Evolutionary conservation across 2,797 vertebrate species (phyloP).

Genomic region (Macrochelys suwanniensis): DNA sequence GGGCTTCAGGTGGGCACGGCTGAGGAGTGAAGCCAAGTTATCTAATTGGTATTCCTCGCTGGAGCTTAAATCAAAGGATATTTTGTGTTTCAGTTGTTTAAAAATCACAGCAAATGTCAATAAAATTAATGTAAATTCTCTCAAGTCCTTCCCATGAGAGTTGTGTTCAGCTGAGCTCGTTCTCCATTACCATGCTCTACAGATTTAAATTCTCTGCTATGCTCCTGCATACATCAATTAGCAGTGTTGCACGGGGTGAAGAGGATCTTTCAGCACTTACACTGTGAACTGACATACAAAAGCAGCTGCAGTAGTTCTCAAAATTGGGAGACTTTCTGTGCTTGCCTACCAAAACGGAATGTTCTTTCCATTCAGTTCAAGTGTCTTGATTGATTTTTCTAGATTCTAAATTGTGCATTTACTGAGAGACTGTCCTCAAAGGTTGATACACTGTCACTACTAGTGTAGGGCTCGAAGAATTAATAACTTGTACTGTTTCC

Average conservation of each 20-base stretch:
- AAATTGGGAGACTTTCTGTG: neutral
- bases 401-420: neutral
- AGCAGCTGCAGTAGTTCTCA: neutral
- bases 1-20: no score
- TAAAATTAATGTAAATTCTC: no score
- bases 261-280: neutral
- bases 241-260: neutral
- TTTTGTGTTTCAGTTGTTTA: no score
- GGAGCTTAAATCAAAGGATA: no score
- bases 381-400: neutral
- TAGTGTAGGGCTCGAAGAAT: neutral
- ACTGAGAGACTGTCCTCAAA: neutral
- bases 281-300: neutral
- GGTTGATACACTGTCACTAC: neutral
- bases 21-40: no score
- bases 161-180: neutral
- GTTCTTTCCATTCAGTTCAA: neutral
- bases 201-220: rapidly evolving
- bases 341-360: neutral
- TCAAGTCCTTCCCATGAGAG: no score
- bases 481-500: neutral
- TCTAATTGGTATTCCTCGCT: no score
- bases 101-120: no score
- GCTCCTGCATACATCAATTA: neutral
- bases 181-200: neutral